phyloP scores from a whole-genome alignment of 2,113 vertebrate genomes.

The Megaptera novaeangliae region DNA sequence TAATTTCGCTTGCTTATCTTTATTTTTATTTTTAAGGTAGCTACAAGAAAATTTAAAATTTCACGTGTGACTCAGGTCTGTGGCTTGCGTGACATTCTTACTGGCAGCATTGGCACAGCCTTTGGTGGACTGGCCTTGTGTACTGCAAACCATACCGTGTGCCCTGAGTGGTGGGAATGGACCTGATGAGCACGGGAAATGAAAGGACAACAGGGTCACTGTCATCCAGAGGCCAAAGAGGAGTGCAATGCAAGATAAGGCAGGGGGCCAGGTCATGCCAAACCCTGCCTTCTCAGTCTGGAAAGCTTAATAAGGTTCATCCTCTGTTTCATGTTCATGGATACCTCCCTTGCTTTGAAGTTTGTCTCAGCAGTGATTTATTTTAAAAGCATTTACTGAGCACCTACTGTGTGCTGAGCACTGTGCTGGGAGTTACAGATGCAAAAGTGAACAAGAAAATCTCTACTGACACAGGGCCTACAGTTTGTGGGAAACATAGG shows the following conservation, averaged over 20 bases:
- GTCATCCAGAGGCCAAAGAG: background rate
- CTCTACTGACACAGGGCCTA: no score
- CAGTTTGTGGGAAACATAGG: background rate
- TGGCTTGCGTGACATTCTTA: background rate
- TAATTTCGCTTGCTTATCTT: background rate
- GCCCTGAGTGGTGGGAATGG: background rate
- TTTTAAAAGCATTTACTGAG: background rate
- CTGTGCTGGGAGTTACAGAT: background rate
- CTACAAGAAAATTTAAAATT: background rate
- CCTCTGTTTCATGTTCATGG: background rate
- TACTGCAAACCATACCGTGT: fast-evolving
- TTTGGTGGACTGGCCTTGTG: background rate
- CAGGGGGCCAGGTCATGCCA: background rate
- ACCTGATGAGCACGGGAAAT: background rate
- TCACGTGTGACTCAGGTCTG: background rate
- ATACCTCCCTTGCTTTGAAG: background rate
- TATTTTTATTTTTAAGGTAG: background rate
- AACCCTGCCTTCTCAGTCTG: background rate
- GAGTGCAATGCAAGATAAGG: background rate
- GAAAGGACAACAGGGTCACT: background rate
- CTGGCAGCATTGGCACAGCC: fast-evolving
- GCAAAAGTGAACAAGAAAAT: background rate
- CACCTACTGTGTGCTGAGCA: background rate
- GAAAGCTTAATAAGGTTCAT: background rate
- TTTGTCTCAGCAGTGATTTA: background rate